Evolutionary conservation across 2,113 vertebrate species (phyloP), one percentile per base, ranked within the genome.

Genomic region (Silurus meridionalis): DNA sequence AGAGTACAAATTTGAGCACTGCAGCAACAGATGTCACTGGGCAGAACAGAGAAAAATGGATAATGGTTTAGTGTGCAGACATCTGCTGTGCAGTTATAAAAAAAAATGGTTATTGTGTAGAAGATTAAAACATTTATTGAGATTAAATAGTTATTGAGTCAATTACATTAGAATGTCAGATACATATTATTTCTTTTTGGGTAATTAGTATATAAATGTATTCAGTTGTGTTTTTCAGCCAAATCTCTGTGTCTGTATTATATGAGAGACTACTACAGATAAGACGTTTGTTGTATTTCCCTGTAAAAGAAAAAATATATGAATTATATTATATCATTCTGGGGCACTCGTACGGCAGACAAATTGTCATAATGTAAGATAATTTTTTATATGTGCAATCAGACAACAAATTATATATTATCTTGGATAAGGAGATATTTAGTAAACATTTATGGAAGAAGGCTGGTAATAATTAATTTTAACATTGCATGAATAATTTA

Each of bases 1-100:
- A 5, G 87, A 83, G 64, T 85, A 5, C 84, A 88, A 87, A 90
- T 60, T 85, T 88, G 83, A 75, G n/a, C 90, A 91, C 91, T 82
- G 83, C 66, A 82, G 86, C 86, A 89, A 86, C 86, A 89, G 89
- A 88, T 87, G 80, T 79, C 80, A 83, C 50, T 61, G 69, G 78
- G 63, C 55, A 80, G 63, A 72, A 75, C 79, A 77, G 53, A 81
- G 23, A 74, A 13, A 19, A 66, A 57, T 80, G 82, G 55, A 80
- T 66, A 83, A 85, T 83, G 61, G 78, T 60, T 4, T 21, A 46
- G 55, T 58, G 77, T 17, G 11, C 57, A 80, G 55, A 80, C 78
- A 55, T 37, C 78, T 80, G 78, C 78, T 80, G 55, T 21, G 55
- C 25, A 6, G 55, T 60, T 60, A 60, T 60, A 60, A 58, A 80